Base-by-base conservation (phyloP, 2,113 vertebrate genomes). In the Hirundichthys speculiger region DNA sequence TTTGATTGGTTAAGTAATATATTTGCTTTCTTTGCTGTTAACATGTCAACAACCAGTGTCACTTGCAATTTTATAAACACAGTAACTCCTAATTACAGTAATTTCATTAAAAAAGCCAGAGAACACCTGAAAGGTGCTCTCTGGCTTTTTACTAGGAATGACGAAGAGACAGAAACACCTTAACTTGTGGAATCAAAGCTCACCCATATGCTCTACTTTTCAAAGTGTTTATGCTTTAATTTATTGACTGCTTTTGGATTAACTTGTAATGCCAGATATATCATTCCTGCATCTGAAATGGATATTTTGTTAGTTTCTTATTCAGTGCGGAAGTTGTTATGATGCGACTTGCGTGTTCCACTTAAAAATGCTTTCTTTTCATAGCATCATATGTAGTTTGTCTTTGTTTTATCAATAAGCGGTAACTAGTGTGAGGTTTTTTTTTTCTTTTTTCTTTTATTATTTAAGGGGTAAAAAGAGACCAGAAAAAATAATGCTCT, bases 231-330 rank as follows among this genome's bases (percentile, higher is more conserved):
- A n/a, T 21, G 3, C 18, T 20, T 65, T 79, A 62, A 34, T 34
- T 34, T 65, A 67, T 75, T 50, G 30, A 24, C 10, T 39, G 30
- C 14, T 50, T 73, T 70, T 42, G 53, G 38, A 70, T 80, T 45
- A 5, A 39, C 66, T 72, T 60, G 42, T 59, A 22, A 9, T 5
- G n/a, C 16, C 25, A 38, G 27, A 60, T 48, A 1, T 55, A 74
- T 78, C 61, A 82, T 81, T 85, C 75, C 77, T 62, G n/a, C 47
- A 42, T 24, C 42, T 71, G 48, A 68, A 75, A 34, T 30, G n/a
- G 53, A 34, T 10, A 41, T 57, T 56, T 48, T 63, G 16, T 22
- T 9, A 2, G 2, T 47, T 39, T 21, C 18, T 14, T 48, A 55
- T 39, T 20, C 27, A 11, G 47, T 21, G 15, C 45, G 27, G 20